Evolutionary conservation across 1,140 invertebrate genomes (phyloP).

Genomic region (Pemphigus obesinymphae): DNA sequence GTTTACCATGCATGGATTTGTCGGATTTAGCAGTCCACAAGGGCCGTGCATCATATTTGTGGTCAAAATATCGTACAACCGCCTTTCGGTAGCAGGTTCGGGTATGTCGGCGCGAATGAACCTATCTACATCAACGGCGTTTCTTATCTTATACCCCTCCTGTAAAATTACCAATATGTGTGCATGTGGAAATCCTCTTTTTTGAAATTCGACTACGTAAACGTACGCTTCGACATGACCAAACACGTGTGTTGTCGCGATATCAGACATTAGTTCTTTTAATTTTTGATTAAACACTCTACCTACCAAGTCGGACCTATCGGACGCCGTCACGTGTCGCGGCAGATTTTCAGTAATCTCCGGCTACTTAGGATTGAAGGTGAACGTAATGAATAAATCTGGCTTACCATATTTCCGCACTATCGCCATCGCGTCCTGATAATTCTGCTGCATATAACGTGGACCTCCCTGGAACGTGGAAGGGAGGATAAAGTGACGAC

Average conservation of each 20-base stretch:
- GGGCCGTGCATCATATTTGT: slow-evolving; percentile 56
- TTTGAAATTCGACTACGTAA: slow-evolving; percentile 37
- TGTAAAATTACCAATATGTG: slow-evolving; percentile 21
- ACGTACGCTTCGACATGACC: not conserved
- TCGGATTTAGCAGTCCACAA: slow-evolving; percentile 46
- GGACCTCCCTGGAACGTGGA: slow-evolving; percentile 52
- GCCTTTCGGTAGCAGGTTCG: slow-evolving; percentile 50
- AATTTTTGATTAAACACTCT: slow-evolving; percentile 18
- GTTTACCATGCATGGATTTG: slow-evolving; percentile 50
- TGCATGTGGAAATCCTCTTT: slow-evolving; percentile 26
- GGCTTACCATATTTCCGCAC: no score
- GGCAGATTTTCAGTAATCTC: no score
- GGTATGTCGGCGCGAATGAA: slow-evolving; percentile 56
- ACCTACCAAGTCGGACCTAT: slow-evolving; percentile 13
- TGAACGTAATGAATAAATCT: no score
- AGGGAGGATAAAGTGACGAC: slow-evolving; percentile 50
- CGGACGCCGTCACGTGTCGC: not conserved
- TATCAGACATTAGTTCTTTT: not conserved
- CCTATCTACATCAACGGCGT: slow-evolving; percentile 51
- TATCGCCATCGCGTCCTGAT: no score
- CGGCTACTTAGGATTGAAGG: no score
- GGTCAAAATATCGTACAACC: slow-evolving; percentile 50
- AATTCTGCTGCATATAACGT: slow-evolving; percentile 51
- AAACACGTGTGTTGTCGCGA: not conserved
- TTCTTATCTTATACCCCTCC: not conserved